Base-by-base conservation (phyloP, 1,140 invertebrate genomes). In the Bombus confusus region DNA sequence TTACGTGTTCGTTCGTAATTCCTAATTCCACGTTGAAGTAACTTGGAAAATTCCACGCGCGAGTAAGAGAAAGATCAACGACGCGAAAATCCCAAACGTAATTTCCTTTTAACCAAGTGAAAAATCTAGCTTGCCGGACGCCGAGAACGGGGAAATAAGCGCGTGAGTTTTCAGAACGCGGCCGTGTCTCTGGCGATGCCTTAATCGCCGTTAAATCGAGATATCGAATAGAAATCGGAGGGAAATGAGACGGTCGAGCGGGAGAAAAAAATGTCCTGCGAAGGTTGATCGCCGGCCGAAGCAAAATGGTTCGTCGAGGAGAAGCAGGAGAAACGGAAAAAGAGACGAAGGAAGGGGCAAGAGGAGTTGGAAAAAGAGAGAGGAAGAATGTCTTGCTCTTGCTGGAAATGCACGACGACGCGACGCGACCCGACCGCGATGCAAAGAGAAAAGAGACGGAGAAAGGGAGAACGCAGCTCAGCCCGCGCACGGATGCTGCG, bases 401-500 rank as follows among this genome's bases (percentile, higher is more conserved):
- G 52, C 66, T 82, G 52, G 69, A 85, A 85, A 73, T 87, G 59
- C 71, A 47, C 79, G 78, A 77, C 43, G 57, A 80, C 43, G 72
- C 75, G 73, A 77, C 41, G 52, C 47, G 47, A 52, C 47, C 76
- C 59, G 72, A 76, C 47, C 66, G 59, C 37, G n/a, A 43, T 12
- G 74, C 57, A 72, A 71, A 47, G 74, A 80, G 83, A 83, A 84
- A 75, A 83, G 77, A 86, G 80, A 59, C 34, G 64, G 41, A 52
- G 68, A 72, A 81, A 47, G 47, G 59, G 62, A 85, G 72, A 71
- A 79, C 74, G 73, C 71, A 41, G 71, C 39, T 72, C 73, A 83
- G 66, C 82, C 86, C 75, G 86, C 72, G 86, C 76, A 83, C 84
- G 88, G 90, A 91, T 91, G 90, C 90, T 93, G 86, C 84, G 90